Conservation (phyloP, 2,888 invertebrate species). For the Eristalinus sepulchralis region DNA sequence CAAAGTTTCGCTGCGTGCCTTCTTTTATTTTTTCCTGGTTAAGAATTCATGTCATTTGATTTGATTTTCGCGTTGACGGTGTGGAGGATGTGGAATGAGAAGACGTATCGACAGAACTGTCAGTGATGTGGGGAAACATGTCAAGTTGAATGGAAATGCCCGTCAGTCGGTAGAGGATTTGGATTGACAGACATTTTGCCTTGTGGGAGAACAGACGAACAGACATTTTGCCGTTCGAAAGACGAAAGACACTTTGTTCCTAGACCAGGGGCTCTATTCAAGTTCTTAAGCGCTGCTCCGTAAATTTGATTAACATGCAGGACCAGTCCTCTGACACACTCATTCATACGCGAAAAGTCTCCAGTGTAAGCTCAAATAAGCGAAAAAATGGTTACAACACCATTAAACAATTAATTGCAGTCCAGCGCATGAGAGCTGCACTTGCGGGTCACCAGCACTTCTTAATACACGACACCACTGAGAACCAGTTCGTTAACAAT, state of each 20-base stretch:
- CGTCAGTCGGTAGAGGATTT: not conserved
- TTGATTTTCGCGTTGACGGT: not conserved
- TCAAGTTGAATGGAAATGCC: not conserved
- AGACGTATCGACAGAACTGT: not conserved
- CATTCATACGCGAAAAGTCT: not conserved
- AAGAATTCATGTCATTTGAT: not conserved
- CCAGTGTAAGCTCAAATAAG: not conserved
- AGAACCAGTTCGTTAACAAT: not conserved
- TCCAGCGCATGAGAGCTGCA: not conserved
- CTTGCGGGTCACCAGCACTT: not conserved
- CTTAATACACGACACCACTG: not conserved
- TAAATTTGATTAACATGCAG: too few species aligned
- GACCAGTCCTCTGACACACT: not conserved
- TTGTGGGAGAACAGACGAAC: too few species aligned
- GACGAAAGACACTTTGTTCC: too few species aligned
- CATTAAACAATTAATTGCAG: not conserved
- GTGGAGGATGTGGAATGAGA: not conserved
- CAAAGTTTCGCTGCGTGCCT: not conserved
- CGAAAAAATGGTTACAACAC: not conserved
- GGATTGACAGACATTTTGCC: not conserved
- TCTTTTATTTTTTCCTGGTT: not conserved
- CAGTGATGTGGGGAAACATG: not conserved
- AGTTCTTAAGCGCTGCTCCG: too few species aligned
- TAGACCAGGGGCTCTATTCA: too few species aligned
- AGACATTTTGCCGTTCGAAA: too few species aligned